Conservation (phyloP, 2,113 vertebrate genomes). For the Choloepus hoffmanni region DNA sequence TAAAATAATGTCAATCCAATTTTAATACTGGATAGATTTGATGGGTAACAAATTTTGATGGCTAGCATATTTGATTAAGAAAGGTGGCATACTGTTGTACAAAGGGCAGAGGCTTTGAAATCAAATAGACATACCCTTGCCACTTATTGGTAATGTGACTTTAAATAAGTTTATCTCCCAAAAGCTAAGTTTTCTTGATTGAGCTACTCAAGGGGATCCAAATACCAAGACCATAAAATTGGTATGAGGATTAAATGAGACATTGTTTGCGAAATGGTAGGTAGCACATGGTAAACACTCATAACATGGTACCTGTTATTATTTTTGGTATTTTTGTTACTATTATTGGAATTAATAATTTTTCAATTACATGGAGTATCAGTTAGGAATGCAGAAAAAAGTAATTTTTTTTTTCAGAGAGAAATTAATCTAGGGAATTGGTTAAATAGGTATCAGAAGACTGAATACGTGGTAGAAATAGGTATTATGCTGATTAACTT, state of each 20-base stretch:
- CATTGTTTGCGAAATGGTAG: not conserved
- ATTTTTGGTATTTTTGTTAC: not conserved
- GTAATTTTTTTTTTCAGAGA: not conserved
- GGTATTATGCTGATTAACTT: not conserved
- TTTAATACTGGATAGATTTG: constrained; percentile 1
- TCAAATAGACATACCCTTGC: not conserved
- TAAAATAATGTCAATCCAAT: constrained; percentile 9
- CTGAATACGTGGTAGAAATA: not conserved
- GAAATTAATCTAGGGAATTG: constrained; percentile 33
- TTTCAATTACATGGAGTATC: constrained; percentile 31
- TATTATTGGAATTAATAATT: not conserved
- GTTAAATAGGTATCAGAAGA: not conserved
- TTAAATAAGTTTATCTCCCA: not conserved
- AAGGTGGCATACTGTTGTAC: not conserved
- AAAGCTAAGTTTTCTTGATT: not conserved
- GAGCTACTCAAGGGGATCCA: not conserved
- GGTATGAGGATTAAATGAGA: not conserved
- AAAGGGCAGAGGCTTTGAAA: constrained; percentile 26
- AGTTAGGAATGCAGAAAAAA: not conserved
- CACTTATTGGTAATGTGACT: not conserved
- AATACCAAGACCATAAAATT: not conserved
- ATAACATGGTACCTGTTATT: not conserved
- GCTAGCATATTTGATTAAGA: not conserved
- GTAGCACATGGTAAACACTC: constrained; percentile 4
- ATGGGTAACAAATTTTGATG: constrained; percentile 18